A percentile compares a stretch with the other conserved stretches of the same genome.
Conservation (phyloP, 2,797 vertebrate species). For the Cuniculus paca region DNA sequence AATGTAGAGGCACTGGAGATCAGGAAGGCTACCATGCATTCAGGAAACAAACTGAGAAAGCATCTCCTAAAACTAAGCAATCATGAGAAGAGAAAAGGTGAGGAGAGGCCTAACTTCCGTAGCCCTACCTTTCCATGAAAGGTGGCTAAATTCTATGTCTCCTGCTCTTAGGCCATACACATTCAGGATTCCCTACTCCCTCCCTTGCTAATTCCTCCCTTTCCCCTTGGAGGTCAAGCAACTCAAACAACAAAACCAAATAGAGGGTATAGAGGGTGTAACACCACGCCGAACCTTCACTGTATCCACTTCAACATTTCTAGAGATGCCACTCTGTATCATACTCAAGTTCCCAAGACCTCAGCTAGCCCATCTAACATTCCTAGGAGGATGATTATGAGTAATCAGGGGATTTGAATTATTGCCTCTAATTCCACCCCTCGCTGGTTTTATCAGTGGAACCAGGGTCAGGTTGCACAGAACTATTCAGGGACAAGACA, state of each 20-base stretch:
- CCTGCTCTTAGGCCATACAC: background rate
- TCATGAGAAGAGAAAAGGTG: fast-evolving
- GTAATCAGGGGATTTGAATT: background rate
- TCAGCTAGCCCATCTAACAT: background rate
- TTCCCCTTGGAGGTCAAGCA: background rate
- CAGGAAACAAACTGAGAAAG: background rate
- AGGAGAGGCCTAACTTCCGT: background rate
- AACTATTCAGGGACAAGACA: background rate
- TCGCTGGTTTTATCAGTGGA: background rate
- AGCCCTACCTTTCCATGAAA: background rate
- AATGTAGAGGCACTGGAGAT: background rate
- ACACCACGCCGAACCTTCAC: background rate
- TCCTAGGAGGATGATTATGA: background rate
- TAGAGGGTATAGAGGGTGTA: background rate
- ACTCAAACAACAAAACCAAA: background rate
- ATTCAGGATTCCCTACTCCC: background rate
- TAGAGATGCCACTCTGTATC: background rate
- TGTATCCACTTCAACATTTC: background rate
- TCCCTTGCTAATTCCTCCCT: background rate
- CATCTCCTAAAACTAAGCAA: background rate
- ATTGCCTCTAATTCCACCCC: background rate
- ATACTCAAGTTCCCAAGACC: background rate
- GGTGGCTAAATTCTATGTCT: background rate
- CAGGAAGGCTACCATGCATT: background rate
- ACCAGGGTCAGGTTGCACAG: no score